Evolutionary conservation across 2,113 vertebrate genomes (phyloP), one percentile per base, ranked within the genome.

Genomic region (Cynoglossus semilaevis): DNA sequence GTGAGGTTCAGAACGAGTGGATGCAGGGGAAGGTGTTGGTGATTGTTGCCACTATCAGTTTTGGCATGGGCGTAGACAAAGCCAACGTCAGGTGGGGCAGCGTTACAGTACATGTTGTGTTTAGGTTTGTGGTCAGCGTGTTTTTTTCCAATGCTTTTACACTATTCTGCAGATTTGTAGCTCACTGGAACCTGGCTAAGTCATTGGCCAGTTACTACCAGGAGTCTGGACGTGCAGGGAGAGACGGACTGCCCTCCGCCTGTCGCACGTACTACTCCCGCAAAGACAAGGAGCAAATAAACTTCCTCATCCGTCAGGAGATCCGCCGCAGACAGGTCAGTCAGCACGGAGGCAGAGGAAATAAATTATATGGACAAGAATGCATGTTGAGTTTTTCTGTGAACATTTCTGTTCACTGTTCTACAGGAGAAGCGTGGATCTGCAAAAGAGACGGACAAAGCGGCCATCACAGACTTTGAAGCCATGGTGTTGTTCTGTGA

Each of bases 11-110:
- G 89, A 94, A 84, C 16, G 94, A 98, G 16, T 99, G 97, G 97
- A 99, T 96, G 96, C 90, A 94, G 62, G 95, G 93, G 49, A 94
- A 91, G 61, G 91, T 97, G 47, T 87, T 92, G 46, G 92, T 99
- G 5, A 99, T 99, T 69, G 96, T 96, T 35, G 97, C 97, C 52
- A 99, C 97, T 42, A 94, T 99, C 82, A 99, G 96, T 83, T 99
- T 99, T 73, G 97, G 97, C 29, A 99, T 99, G 97, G 96, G 97
- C 52, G 94, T 99, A 49, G 97, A 99, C 89, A 99, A 99, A 83
- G 92, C 95, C 22, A 96, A 94, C 0, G 96, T 99, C 81, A 95
- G 96, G 97, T 97, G 44, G 86, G 87, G 63, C 15, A 37, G 8
- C 4, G 0, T 15, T 8, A 17, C 19, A 2, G 8, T 18, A 45